Percentiles rank a stretch among this genome's conserved stretches.
These are phyloP conservation scores for Oncorhynchus keta DNA, from an alignment of 2,113 vertebrate species.

Conservation along the genomic window DNA sequence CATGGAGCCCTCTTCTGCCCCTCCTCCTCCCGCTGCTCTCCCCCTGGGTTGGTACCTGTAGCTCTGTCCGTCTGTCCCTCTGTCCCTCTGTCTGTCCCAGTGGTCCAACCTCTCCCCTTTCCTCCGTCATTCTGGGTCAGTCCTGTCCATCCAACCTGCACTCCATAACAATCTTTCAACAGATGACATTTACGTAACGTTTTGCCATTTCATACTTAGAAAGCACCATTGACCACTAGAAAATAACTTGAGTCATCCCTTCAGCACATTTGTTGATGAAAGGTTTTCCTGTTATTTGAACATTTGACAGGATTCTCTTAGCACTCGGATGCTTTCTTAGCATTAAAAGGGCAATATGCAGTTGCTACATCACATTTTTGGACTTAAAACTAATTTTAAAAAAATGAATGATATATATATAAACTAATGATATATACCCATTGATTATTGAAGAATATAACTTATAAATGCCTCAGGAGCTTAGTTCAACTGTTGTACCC, in stretches of 20 bases:
- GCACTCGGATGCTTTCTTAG: too few relatives aligned
- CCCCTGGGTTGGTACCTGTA: not conserved
- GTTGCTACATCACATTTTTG: too few relatives aligned
- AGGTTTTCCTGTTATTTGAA: too few relatives aligned
- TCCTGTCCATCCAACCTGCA: not conserved
- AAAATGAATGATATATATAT: too few relatives aligned
- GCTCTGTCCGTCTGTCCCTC: constrained; percentile 30
- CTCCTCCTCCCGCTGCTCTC: constrained; percentile 42
- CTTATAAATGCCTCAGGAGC: too few relatives aligned
- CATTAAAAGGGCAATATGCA: not conserved
- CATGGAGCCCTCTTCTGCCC: constrained; percentile 59
- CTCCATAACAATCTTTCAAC: not conserved
- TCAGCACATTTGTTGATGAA: not conserved
- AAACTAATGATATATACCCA: too few relatives aligned
- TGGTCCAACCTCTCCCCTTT: not conserved
- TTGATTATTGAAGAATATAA: too few relatives aligned
- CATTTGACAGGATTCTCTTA: too few relatives aligned
- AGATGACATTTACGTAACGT: not conserved
- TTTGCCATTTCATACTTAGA: not conserved
- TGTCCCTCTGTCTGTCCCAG: not conserved
- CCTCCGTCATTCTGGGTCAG: too few relatives aligned
- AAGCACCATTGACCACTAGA: not conserved
- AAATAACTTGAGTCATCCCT: too few relatives aligned
- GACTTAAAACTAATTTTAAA: too few relatives aligned
- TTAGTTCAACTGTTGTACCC: too few relatives aligned